phyloP scores from a whole-genome alignment of 92 coral and sea anemone genomes.

The Palythoa caribaeorum region DNA sequence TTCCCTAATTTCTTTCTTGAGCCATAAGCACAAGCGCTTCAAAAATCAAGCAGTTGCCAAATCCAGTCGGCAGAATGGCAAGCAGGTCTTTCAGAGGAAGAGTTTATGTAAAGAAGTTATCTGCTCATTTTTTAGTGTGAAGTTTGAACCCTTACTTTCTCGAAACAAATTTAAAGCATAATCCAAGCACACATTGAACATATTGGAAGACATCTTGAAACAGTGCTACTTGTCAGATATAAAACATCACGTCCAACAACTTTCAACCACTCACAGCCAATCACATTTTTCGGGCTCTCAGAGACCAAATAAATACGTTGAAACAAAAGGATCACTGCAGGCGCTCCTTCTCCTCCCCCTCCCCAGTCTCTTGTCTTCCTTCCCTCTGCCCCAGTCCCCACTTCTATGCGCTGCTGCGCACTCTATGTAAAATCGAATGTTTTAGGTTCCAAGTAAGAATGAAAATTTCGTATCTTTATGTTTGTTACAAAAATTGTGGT shows the following conservation, averaged over 20 bases:
- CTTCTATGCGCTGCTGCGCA: not conserved
- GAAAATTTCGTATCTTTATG: no score
- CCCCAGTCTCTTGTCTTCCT: not conserved
- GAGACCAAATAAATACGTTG: not conserved
- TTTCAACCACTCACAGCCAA: not conserved
- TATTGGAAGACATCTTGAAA: slow-evolving; percentile 4
- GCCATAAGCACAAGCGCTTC: not conserved
- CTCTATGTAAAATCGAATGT: no score
- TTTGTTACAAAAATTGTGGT: no score
- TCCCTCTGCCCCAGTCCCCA: not conserved
- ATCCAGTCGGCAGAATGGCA: slow-evolving; percentile 4
- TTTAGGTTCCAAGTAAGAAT: no score
- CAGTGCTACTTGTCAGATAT: not conserved
- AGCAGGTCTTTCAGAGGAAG: slow-evolving; percentile 10
- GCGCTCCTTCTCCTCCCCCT: slow-evolving; percentile 4
- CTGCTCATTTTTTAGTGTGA: not conserved
- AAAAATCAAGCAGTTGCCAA: not conserved
- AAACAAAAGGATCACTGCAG: not conserved
- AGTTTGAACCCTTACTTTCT: slow-evolving; percentile 7
- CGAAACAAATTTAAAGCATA: not conserved
- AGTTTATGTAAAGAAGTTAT: not conserved
- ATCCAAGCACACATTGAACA: not conserved
- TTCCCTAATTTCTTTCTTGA: slow-evolving; percentile 8
- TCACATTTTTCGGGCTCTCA: not conserved
- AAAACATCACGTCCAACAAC: not conserved